Conservation (phyloP, 2,888 invertebrate species). For the Altica lythri region DNA sequence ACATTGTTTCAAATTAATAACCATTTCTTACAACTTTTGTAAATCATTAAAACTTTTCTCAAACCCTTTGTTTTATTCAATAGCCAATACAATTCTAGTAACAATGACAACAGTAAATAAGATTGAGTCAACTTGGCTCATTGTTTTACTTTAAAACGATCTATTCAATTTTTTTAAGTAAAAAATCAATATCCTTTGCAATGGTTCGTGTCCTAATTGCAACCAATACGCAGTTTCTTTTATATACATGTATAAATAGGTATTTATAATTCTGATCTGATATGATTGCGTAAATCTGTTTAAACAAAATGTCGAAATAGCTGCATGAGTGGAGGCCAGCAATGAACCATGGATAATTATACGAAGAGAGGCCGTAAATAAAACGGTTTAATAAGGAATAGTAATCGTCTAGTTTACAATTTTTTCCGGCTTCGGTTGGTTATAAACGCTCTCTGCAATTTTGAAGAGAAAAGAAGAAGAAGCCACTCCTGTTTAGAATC, state of each 20-base stretch:
- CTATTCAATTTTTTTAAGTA: too few species aligned
- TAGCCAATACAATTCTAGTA: too few species aligned
- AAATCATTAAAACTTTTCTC: too few species aligned
- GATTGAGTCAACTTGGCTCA: too few species aligned
- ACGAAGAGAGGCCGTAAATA: conserved; percentile 27
- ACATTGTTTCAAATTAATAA: too few species aligned
- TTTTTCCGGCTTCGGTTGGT: conserved; percentile 12
- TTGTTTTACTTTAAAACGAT: too few species aligned
- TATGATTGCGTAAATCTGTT: conserved; percentile 23
- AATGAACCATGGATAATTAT: conserved; percentile 31
- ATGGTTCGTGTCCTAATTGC: too few species aligned
- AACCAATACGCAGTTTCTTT: conserved; percentile 4
- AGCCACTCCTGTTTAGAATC: conserved; percentile 26
- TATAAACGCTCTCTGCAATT: conserved; percentile 15
- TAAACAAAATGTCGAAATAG: conserved; percentile 27
- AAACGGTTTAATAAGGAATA: conserved; percentile 28
- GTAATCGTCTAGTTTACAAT: conserved; percentile 26
- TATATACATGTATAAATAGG: conserved; percentile 1
- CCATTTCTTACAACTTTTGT: too few species aligned
- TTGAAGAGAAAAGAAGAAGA: conserved; percentile 16
- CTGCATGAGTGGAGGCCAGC: conserved; percentile 25
- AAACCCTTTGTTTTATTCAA: too few species aligned
- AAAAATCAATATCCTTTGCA: too few species aligned
- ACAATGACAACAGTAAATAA: too few species aligned
- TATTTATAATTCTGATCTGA: conserved; percentile 21